Percentiles rank a stretch among this genome's conserved stretches.
Evolutionary conservation across 1,140 invertebrate species (phyloP).

Genomic region (Elysia chlorotica): DNA sequence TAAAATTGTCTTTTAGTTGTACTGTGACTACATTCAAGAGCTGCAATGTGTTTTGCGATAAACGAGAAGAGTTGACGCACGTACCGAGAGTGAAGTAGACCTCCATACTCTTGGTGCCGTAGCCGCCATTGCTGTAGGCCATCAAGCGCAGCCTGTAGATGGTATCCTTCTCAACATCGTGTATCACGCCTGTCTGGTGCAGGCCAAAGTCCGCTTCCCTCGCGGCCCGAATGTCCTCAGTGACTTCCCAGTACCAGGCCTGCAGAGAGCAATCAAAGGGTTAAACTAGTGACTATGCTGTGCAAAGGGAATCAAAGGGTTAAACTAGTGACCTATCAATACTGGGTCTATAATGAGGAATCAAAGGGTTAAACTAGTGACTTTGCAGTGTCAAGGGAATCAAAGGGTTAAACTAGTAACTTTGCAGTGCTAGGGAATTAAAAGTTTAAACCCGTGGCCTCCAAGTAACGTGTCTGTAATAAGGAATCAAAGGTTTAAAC

Average conservation of each 20-base stretch:
- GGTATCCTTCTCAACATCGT: constrained; percentile 31
- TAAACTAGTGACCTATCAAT: constrained; percentile 2
- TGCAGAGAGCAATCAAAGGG: neutral
- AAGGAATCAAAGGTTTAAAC: neutral
- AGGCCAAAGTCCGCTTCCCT: constrained; percentile 22
- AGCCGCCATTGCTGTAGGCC: constrained; percentile 35
- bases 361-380: neutral
- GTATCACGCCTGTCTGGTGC: constrained; percentile 29
- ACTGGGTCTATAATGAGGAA: constrained; percentile 19
- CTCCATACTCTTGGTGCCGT: constrained; percentile 40
- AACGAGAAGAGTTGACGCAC: neutral
- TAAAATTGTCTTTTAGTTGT: neutral
- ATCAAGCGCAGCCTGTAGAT: constrained; percentile 38
- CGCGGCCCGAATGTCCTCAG: constrained; percentile 23
- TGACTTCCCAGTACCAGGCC: constrained; percentile 29
- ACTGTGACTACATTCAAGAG: neutral
- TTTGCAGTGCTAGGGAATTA: constrained; percentile 14
- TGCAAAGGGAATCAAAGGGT: neutral
- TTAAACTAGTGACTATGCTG: neutral
- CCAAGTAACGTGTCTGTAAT: constrained; percentile 24
- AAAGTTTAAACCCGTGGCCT: neutral
- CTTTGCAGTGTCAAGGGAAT: neutral
- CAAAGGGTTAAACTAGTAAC: neutral
- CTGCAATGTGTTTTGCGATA: neutral
- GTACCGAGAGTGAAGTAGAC: constrained; percentile 43